These are phyloP conservation scores for Sphaerophoria rueppellii DNA, from an alignment of 2,888 invertebrate species.

Conservation along the genomic window DNA sequence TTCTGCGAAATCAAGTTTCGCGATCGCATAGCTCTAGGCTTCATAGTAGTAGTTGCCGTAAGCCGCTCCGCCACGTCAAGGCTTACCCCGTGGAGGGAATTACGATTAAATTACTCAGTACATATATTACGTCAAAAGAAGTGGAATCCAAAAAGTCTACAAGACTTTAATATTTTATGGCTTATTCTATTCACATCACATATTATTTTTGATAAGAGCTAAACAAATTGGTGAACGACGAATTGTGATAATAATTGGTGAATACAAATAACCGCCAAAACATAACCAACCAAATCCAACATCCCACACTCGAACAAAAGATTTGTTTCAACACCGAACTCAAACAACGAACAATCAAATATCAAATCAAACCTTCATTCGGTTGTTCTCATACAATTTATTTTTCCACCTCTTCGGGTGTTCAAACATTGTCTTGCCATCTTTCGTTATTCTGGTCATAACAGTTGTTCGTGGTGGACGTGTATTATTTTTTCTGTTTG, in stretches of 20 bases:
- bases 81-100: too few relatives aligned
- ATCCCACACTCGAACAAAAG: not conserved
- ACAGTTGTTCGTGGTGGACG: slow-evolving; percentile 57
- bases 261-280: slow-evolving; percentile 10
- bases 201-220: too few relatives aligned
- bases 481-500: slow-evolving; percentile 30
- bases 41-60: too few relatives aligned
- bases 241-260: not conserved
- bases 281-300: not conserved
- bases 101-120: too few relatives aligned
- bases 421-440: not conserved
- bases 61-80: too few relatives aligned
- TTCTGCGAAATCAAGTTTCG: too few relatives aligned
- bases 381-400: not conserved
- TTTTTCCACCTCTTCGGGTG: slow-evolving; percentile 3
- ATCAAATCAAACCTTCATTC: slow-evolving; percentile 29
- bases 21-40: too few relatives aligned
- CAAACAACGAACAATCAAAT: not conserved
- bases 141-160: too few relatives aligned
- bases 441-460: slow-evolving; percentile 57
- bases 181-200: too few relatives aligned
- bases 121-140: too few relatives aligned
- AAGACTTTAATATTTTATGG: too few relatives aligned
- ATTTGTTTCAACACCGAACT: not conserved
- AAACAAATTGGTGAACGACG: too few relatives aligned